A percentile compares a stretch with the other conserved stretches of the same genome.
Conservation (phyloP, 1,140 invertebrate genomes). For the Palaemon carinicauda region DNA sequence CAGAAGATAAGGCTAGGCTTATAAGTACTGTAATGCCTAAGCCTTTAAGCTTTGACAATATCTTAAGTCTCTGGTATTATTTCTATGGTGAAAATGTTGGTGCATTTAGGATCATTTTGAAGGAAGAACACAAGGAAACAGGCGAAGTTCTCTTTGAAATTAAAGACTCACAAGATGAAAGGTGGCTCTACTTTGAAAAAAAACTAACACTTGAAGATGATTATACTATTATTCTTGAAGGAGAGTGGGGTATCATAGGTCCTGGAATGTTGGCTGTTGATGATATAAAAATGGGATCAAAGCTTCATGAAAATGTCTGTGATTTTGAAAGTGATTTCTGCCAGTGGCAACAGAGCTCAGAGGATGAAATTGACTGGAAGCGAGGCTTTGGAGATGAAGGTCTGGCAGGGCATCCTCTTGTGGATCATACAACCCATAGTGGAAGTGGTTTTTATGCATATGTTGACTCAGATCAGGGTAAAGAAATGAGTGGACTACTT, state of each 20-base stretch:
- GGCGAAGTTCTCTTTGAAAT: conserved; percentile 25
- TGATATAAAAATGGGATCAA: conserved; percentile 36
- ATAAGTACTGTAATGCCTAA: conserved; percentile 43
- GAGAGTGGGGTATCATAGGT: conserved; percentile 21
- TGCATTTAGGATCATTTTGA: conserved; percentile 37
- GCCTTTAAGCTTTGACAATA: not conserved
- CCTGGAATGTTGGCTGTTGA: conserved; percentile 37
- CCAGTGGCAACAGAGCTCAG: conserved; percentile 8
- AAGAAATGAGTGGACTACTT: conserved; percentile 11
- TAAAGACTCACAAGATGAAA: conserved; percentile 10
- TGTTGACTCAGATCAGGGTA: not conserved
- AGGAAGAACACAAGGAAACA: not conserved
- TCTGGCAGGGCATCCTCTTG: not conserved
- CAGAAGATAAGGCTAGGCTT: conserved; percentile 24
- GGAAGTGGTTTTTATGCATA: conserved; percentile 31
- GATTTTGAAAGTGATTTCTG: conserved; percentile 48
- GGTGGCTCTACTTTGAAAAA: conserved; percentile 31
- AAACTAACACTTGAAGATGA: conserved; percentile 32
- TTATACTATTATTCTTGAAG: conserved; percentile 31
- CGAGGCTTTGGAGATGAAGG: conserved; percentile 31
- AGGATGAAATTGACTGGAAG: conserved; percentile 3
- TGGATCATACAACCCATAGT: conserved; percentile 31
- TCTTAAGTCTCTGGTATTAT: conserved; percentile 49
- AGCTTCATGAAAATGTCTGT: conserved; percentile 9
- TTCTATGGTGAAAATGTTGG: conserved; percentile 45